Evolutionary conservation across 2,113 vertebrate genomes (phyloP), one percentile per base, ranked within the genome.

Genomic region (Cyanocitta stelleri): DNA sequence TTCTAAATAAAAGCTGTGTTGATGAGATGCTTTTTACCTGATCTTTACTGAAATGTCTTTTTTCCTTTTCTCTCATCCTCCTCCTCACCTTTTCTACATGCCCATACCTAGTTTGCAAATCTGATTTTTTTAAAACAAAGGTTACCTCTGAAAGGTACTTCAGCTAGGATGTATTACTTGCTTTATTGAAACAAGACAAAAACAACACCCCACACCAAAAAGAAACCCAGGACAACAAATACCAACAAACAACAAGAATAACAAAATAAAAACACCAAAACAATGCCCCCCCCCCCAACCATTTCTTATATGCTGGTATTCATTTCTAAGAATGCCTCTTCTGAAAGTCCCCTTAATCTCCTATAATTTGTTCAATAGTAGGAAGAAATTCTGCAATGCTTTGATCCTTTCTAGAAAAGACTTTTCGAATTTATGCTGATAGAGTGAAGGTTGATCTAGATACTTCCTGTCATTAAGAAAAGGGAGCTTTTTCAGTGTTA

Each of bases 241-340:
- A 23, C 30, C 12, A 62, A 43, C 24, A 16, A 51, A 44, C 43
- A 43, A 51, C 19, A 39, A 29, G 12, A 66, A 33, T 11, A 39
- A 20, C 24, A 61, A n/a, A n/a, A 24, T 14, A 37, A 44, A 52
- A 37, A 0, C 0, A 4, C 18, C 17, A 39, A 69, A 37, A 11
- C 33, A 24, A 5, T 8, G 3, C 23, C 1, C 22, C 12, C 0
- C 1, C 2, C 23, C 16, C 18, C 35, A 13, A 84, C 35, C 8
- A 6, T 66, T 74, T 54, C 6, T 58, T 62, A 24, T 23, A 37
- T 8, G 6, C 16, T 55, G 8, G 21, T 55, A 69, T 56, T 86
- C 2, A 11, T 51, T 68, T 62, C 43, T 87, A 71, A 71, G 67
- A 77, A 39, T 14, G 16, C 41, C 11, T 74, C 37, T 84, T 77